Evolutionary conservation across 2,888 invertebrate species (phyloP), one percentile per base, ranked within the genome.

Genomic region (Eutolmus rufibarbis): DNA sequence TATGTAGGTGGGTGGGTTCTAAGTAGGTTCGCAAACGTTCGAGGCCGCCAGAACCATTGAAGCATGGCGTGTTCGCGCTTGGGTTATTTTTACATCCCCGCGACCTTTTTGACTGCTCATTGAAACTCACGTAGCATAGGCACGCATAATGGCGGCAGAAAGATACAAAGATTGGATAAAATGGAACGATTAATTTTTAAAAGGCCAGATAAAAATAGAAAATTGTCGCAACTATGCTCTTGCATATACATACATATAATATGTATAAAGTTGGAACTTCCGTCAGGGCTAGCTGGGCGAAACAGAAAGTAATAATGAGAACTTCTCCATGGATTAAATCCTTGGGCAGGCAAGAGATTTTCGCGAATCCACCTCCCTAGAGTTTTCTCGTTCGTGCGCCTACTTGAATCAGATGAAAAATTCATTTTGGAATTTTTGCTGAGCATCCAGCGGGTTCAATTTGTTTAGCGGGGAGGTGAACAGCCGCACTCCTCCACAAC

Each of bases 91-190:
- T 85, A 85, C 28, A 74, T 34, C 85, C 46, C 46, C 85, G 28
- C 85, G 85, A 85, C 85, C 85, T 43, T 74, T 66, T 85, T 85
- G 74, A 85, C 46, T 85, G 85, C 46, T 85, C 85, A 85, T 74
- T 85, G 74, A 74, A 46, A 85, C 46, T 74, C 31, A 31, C 85
- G 85, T 31, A 40, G 19, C 46, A 28, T 16, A 37, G 84, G 19
- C 28, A 31, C 74, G 14, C 74, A 85, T 85, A 85, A 85, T 85
- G 28, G 74, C 23, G 19, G 28, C 34, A 85, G 12, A 84, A 19
- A 19, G 43, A 74, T 19, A 85, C 28, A 84, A 19, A 19, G 14
- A 74, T 19, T 23, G n/a, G 74, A 43, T 28, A 43, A 43, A 74
- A 31, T 85, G 43, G 34, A 51, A 14, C 28, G 74, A 43, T 85